Percentiles rank a stretch among this genome's conserved stretches.
phyloP scores from a whole-genome alignment of 2,888 invertebrate genomes.

The Plebejus argus region DNA sequence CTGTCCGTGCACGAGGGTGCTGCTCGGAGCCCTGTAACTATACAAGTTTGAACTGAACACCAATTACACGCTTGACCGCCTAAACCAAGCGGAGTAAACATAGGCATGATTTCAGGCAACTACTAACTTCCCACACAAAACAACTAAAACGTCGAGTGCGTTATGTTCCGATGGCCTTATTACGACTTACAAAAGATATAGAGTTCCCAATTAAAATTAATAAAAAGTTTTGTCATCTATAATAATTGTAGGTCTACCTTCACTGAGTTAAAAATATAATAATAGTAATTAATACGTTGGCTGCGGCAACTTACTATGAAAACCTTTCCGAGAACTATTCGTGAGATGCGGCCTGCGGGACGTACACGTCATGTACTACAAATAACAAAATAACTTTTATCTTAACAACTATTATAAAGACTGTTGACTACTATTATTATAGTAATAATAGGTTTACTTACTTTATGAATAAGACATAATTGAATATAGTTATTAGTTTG shows the following conservation, averaged over 20 bases:
- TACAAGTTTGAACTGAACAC: neutral
- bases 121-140: neutral
- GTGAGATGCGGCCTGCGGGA: neutral
- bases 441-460: neutral
- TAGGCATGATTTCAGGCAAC: neutral
- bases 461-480: neutral
- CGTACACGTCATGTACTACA: neutral
- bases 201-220: no score
- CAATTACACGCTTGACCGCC: neutral
- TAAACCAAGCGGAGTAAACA: neutral
- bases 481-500: neutral
- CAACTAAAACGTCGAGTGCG: neutral
- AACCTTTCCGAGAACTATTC: neutral
- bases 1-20: neutral
- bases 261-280: no score
- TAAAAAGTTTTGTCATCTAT: no score
- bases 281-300: no score
- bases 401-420: neutral
- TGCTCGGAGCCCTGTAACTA: neutral
- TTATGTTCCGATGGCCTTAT: no score
- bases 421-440: neutral
- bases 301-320: neutral
- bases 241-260: no score
- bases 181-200: no score
- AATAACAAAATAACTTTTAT: no score